Conservation (phyloP, 1,140 invertebrate genomes). For the Anastatus disparis region DNA sequence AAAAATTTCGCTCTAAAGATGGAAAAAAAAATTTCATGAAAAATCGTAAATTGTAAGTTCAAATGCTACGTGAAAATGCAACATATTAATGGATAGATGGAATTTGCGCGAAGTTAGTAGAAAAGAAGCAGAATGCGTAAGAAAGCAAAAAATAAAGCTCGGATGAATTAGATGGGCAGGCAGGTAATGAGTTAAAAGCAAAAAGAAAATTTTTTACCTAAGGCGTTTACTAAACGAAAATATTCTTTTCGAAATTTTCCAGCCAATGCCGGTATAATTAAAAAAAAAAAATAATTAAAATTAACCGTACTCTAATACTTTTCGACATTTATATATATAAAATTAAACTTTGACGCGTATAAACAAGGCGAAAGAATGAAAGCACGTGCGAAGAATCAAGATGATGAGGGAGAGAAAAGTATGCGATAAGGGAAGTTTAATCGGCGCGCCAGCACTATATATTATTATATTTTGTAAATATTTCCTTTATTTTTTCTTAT, state of each 20-base stretch:
- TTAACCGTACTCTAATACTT: conserved; percentile 29
- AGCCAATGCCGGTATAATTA: conserved; percentile 22
- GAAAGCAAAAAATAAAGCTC: not conserved
- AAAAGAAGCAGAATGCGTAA: not conserved
- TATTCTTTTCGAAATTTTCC: conserved; percentile 15
- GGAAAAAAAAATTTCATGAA: conserved; percentile 29
- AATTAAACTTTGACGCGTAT: conserved; percentile 20
- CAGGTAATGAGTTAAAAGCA: not conserved
- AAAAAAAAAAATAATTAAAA: too few species aligned
- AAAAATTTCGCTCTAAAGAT: conserved; percentile 30
- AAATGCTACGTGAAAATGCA: conserved; percentile 28
- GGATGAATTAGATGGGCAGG: not conserved
- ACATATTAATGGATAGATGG: conserved; percentile 12
- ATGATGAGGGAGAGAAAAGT: conserved; percentile 11
- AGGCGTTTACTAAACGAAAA: conserved; percentile 16
- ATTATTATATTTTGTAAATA: conserved; percentile 40
- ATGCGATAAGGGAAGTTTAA: conserved; percentile 13
- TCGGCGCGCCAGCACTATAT: not conserved
- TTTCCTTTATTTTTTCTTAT: conserved; percentile 7
- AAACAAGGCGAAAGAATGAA: not conserved
- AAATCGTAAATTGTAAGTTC: conserved; percentile 35
- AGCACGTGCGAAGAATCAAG: too few species aligned
- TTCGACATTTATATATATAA: conserved; percentile 19
- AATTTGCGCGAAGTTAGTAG: not conserved
- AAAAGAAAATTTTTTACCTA: not conserved